Evolutionary conservation across 2,113 vertebrate species (phyloP), one percentile per base, ranked within the genome.

Genomic region (Steatornis caripensis): DNA sequence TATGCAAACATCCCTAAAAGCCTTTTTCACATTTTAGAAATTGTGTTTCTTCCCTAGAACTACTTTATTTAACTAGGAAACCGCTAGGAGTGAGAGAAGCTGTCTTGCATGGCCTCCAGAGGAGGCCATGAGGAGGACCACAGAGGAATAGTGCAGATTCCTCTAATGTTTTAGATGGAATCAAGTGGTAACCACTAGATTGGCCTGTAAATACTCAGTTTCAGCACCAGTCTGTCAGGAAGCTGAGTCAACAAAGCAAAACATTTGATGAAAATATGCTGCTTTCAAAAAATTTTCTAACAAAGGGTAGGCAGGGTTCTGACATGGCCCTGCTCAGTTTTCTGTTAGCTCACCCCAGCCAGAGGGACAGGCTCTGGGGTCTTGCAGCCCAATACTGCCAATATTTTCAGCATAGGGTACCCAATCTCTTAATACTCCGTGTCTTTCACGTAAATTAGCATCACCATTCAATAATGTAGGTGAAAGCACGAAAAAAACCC

Each of bases 241-340:
- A 94, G 34, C 64, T 93, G 81, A 81, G 55, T 84, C 84, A 70
- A 84, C 64, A 66, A 34, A 89, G 19, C 17, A 27, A 65, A 91
- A 20, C 45, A 29, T 74, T 48, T 37, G 10, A 41, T 9, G 16
- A 70, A 74, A 62, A 66, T 29, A 16, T 36, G 5, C 10, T 62
- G 20, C 26, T 78, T 80, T 61, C 15, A 58, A n/a, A 79, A 85
- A 53, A 8, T 16, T 10, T 88, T 55, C 22, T 29, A 49, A 22
- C 5, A 54, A 57, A 70, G 17, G 11, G 3, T 70, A 48, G 29
- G 4, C 16, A 77, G 6, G 11, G 9, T 10, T 86, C 19, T 95
- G 45, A 37, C 24, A 11, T 0, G 57, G 15, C 15, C 24, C 17
- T 51, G 16, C 15, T 78, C 23, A 39, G 16, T 57, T 89, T 60